phyloP scores from a whole-genome alignment of 2,797 vertebrate genomes.

The Threskiornis aethiopicus region DNA sequence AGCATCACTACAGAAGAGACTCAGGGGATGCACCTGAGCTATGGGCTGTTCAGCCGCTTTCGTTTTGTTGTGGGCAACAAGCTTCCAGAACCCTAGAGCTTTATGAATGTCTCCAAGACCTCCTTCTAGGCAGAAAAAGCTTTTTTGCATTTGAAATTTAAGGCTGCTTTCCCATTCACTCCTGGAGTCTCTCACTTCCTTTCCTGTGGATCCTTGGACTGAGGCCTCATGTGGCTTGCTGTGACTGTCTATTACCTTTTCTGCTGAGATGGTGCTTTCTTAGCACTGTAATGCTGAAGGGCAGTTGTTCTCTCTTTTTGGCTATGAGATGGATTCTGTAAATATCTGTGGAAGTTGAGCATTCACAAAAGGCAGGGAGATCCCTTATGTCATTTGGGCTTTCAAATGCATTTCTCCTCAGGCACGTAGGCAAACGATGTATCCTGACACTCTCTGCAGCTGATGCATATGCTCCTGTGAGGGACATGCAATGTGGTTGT shows the following conservation, averaged over 20 bases:
- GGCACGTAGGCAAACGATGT: not conserved
- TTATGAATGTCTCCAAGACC: not conserved
- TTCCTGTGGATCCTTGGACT: not conserved
- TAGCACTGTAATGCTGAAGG: not conserved
- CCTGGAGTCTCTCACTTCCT: not conserved
- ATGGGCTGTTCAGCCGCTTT: not conserved
- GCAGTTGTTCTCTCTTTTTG: not conserved
- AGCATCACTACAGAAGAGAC: not conserved
- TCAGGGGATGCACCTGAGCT: not conserved
- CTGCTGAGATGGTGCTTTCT: not conserved
- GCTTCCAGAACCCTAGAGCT: not conserved
- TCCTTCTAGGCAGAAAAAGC: not conserved
- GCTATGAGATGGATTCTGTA: not conserved
- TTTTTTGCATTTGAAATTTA: not conserved
- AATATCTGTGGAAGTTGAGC: not conserved
- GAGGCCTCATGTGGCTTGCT: not conserved
- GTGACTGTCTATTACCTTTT: not conserved
- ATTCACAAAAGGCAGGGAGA: not conserved
- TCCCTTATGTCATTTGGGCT: not conserved
- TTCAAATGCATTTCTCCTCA: not conserved
- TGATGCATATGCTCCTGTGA: not conserved
- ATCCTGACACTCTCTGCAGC: not conserved
- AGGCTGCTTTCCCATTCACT: not conserved
- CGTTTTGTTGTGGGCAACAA: not conserved
- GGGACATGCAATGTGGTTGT: not conserved